Percentiles rank a stretch among this genome's conserved stretches.
These are phyloP conservation scores for Nycteola revayana DNA, from an alignment of 2,888 invertebrate genomes.

Conservation along the genomic window DNA sequence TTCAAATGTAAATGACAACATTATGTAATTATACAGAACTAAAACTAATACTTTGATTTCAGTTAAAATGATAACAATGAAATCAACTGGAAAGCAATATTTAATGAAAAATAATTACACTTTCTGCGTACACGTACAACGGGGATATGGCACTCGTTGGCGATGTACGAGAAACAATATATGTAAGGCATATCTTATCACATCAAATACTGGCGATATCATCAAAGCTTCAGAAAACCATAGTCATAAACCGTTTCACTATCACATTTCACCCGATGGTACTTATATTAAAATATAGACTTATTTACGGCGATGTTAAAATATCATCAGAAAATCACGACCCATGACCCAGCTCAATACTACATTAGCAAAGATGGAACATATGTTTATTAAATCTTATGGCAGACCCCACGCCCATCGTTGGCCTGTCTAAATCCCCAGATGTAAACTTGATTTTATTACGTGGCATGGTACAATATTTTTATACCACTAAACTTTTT, in stretches of 20 bases:
- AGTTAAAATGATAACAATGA: constrained; percentile 7
- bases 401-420: too few species aligned
- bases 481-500: too few species aligned
- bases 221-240: constrained; percentile 8
- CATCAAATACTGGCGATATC: background rate
- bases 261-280: constrained; percentile 5
- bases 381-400: too few species aligned
- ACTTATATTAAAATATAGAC: constrained; percentile 6
- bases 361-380: too few species aligned
- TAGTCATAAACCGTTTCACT: constrained; percentile 6
- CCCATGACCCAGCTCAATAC: too few species aligned
- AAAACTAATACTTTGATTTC: background rate
- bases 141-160: constrained; percentile 1
- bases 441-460: too few species aligned
- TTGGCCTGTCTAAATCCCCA: too few species aligned
- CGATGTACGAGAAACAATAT: background rate
- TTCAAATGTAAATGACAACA: too few species aligned
- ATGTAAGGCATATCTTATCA: background rate
- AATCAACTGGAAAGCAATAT: constrained; percentile 4
- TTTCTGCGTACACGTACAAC: background rate
- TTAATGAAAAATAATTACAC: constrained; percentile 8
- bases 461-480: too few species aligned
- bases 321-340: too few species aligned
- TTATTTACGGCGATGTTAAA: too few species aligned
- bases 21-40: too few species aligned